These are phyloP conservation scores for Apomyelois bistriatella DNA, from an alignment of 2,888 invertebrate genomes.

Conservation along the genomic window DNA sequence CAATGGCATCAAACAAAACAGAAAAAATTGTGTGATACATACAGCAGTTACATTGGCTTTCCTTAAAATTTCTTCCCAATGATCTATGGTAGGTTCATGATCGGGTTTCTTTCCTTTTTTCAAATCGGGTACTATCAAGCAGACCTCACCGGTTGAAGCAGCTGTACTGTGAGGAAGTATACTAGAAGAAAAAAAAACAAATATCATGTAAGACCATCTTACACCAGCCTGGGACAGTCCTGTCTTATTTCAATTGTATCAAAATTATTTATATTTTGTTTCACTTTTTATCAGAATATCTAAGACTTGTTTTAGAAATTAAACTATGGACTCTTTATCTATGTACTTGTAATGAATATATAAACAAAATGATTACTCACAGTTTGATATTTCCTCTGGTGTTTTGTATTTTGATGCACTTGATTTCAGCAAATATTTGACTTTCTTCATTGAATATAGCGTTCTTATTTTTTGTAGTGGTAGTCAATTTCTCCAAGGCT, in stretches of 20 bases:
- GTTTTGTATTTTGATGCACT: conserved; percentile 83
- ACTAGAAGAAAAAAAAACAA: conserved; percentile 33
- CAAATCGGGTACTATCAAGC: conserved; percentile 88
- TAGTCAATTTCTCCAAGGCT: conserved; percentile 49
- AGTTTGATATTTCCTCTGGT: conserved; percentile 81
- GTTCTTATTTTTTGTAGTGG: conserved; percentile 53
- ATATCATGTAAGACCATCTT: too few species aligned
- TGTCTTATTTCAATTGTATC: too few species aligned
- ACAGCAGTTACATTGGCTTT: conserved; percentile 81
- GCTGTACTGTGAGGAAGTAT: conserved; percentile 80
- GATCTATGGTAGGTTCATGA: conserved; percentile 86
- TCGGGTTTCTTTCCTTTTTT: conserved; percentile 85
- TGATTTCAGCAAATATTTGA: conserved; percentile 80
- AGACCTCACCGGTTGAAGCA: conserved; percentile 84
- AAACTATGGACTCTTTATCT: too few species aligned
- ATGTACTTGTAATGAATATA: too few species aligned
- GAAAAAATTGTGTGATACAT: conserved; percentile 26
- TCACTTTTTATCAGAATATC: too few species aligned
- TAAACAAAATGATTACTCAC: conserved; percentile 67
- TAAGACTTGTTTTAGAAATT: too few species aligned
- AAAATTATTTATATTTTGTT: too few species aligned
- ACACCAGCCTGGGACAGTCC: too few species aligned
- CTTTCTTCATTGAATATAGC: conserved; percentile 79
- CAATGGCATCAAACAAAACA: too few species aligned
- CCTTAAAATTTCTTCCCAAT: conserved; percentile 85